Percentiles rank a stretch among this genome's conserved stretches.
phyloP scores from a whole-genome alignment of 2,797 vertebrate genomes.

The Chiroxiphia lanceolata region DNA sequence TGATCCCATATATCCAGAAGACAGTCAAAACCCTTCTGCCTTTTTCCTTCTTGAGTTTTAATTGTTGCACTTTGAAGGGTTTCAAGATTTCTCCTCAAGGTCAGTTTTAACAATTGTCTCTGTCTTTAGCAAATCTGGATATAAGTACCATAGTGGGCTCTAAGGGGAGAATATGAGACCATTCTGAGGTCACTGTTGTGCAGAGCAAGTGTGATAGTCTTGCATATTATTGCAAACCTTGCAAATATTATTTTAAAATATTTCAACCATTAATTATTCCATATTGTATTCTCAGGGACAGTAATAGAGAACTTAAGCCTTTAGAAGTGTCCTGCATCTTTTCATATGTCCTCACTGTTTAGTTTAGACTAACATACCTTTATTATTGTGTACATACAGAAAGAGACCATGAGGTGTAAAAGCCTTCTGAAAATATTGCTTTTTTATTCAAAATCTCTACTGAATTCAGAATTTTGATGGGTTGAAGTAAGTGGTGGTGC shows the following conservation, averaged over 20 bases:
- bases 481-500: not conserved
- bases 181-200: not conserved
- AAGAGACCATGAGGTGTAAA: not conserved
- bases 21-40: not conserved
- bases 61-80: not conserved
- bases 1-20: not conserved
- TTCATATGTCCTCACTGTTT: not conserved
- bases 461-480: constrained; percentile 6
- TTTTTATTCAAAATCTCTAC: not conserved
- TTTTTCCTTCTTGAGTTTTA: not conserved
- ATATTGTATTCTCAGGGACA: not conserved
- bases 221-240: not conserved
- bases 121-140: not conserved
- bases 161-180: not conserved
- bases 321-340: not conserved
- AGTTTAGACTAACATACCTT: not conserved
- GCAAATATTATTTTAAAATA: not conserved
- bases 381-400: not conserved
- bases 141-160: not conserved
- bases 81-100: not conserved
- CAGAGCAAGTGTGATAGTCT: not conserved
- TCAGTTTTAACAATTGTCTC: not conserved
- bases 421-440: not conserved
- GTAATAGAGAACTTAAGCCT: not conserved
- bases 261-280: not conserved